Evolutionary conservation across 2,888 invertebrate species (phyloP), one percentile per base, ranked within the genome.

Genomic region (Azorinus chamasolen): DNA sequence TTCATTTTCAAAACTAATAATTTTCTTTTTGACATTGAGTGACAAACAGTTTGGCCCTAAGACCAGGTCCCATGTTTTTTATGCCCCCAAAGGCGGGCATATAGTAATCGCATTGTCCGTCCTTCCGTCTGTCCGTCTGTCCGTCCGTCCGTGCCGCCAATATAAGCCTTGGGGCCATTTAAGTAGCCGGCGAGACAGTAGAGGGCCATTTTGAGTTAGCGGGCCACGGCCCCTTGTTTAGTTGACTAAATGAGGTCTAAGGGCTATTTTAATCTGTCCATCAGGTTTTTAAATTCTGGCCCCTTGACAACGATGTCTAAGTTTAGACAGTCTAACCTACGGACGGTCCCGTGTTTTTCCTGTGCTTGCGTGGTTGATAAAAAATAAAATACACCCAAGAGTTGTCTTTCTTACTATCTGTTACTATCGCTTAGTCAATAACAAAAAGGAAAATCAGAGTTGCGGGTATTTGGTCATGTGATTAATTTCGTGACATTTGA

Each of bases 341-440:
- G 45, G 45, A 45, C 45, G n/a, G 45, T 45, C n/a, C n/a, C 45
- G 45, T 18, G 20, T 8, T 45, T 45, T 45, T 20, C 45, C n/a
- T 45, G 45, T 45, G 45, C 45, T 45, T 45, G 45, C 45, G 45
- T 45, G 20, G 20, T 45, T 8, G 45, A 45, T 45, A 45, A 45
- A 45, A 45, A 32, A 32, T n/a, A 32, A 32, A 32, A 32, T 32
- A 32, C 32, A 32, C 32, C 32, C 32, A 32, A 32, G 32, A 32
- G 32, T 32, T 32, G 32, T 32, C 32, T 32, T 32, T 32, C 32
- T 32, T 32, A 32, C 32, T 32, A 32, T 32, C 32, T 32, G 32
- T 32, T 32, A 32, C 32, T 32, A 32, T 10, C 32, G 32, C 32
- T 32, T 32, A 32, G 32, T 6, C 32, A 32, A 32, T 32, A 32